Conservation (phyloP, 2,888 invertebrate genomes). For the Parapristionchus giblindavisi region DNA sequence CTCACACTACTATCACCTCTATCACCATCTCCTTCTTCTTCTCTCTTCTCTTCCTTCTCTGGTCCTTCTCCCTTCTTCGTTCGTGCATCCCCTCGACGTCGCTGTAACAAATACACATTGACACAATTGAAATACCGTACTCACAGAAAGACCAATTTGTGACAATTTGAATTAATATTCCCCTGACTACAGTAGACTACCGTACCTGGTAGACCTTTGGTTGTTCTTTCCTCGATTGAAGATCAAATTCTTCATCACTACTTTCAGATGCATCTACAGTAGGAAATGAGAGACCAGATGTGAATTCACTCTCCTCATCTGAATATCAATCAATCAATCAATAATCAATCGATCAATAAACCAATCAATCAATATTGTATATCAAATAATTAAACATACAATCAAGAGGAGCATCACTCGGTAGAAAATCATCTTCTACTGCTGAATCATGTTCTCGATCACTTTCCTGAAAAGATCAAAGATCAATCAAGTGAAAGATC, state of each 20-base stretch:
- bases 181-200: too few relatives aligned
- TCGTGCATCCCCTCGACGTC: not conserved
- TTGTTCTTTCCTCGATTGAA: slow-evolving; percentile 36
- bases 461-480: slow-evolving; percentile 6
- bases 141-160: too few relatives aligned
- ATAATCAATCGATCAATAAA: not conserved
- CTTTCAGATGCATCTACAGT: slow-evolving; percentile 59
- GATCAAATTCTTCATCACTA: slow-evolving; percentile 65
- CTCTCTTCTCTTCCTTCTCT: not conserved
- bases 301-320: slow-evolving; percentile 58
- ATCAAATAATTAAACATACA: slow-evolving; percentile 30
- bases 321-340: not conserved
- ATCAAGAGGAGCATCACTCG: slow-evolving; percentile 40
- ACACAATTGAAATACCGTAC: not conserved
- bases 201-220: slow-evolving; percentile 18
- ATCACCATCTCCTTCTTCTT: not conserved
- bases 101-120: not conserved
- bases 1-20: not conserved
- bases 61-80: not conserved
- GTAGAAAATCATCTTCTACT: slow-evolving; percentile 43
- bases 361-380: not conserved
- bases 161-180: too few relatives aligned
- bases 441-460: slow-evolving; percentile 21
- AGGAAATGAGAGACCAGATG: slow-evolving; percentile 52
- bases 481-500: not conserved